Evolutionary conservation across 2,888 invertebrate genomes (phyloP), one percentile per base, ranked within the genome.

Genomic region (Hyalella azteca): DNA sequence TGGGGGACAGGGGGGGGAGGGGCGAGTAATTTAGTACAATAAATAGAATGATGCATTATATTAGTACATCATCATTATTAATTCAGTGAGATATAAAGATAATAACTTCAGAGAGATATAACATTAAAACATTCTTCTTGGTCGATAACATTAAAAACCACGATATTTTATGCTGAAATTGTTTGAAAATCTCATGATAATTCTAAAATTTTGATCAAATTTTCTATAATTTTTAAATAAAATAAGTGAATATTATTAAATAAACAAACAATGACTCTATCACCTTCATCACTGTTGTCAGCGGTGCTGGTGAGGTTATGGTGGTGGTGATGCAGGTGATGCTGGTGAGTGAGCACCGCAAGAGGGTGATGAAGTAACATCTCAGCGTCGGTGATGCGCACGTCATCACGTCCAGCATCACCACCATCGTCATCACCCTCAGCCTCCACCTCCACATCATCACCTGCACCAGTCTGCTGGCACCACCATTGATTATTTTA

Each of bases 361-460:
- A 78, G 78, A 3, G 73, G 73, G 19, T 73, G 73, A 73, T 73
- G 73, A 3, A 73, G 73, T 5, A 73, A 29, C 73, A 73, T 73
- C 4, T 73, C 73, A 7, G 73, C 26, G 9, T 39, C 73, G n/a
- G 39, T n/a, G 22, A 41, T 40, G 5, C 19, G 36, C 22, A n/a
- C 2, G 7, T 73, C 73, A 4, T 73, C 73, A 9, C 40, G 26
- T 15, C n/a, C 41, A 22, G n/a, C 40, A 7, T 73, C 41, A 4
- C 4, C 73, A 3, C 29, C 36, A 11, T 9, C n/a, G 3, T 73
- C 41, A 39, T 41, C 41, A 5, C 3, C 73, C 7, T 73, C 73
- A 3, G 39, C 39, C 7, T 73, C 73, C 4, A 73, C 29, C 41
- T 73, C 73, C 3, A 73, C n/a, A 22, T 73, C 73, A 9, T 73